Base-by-base conservation (phyloP, 2,888 invertebrate species). In the Polylopha cassiicola region DNA sequence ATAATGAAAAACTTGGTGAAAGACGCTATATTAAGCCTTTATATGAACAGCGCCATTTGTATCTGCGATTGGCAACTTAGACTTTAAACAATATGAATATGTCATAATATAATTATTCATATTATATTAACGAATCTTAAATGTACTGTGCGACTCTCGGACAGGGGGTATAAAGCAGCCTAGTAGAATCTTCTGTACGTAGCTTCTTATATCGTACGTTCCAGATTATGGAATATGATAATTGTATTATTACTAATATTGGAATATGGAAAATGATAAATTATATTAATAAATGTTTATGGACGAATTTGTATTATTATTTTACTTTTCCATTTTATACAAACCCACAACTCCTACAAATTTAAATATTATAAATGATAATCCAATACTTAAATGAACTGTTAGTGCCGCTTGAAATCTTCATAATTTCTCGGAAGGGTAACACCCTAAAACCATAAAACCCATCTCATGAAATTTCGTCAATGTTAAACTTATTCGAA, bases 231-330 rank as follows among this genome's bases (percentile, higher is more conserved):
- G 73, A 70, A 74, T 73, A 74, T 69, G 62, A 57, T 74, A 71
- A 70, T 67, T 73, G 66, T 78, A 78, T 55, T 73, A 70, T 64
- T 77, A 72, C 61, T 69, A 61, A 69, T 80, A 81, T 77, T 78
- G 77, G 67, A 77, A 78, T 80, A 82, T 80, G 73, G 64, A 77
- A 73, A 81, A 81, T 73, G 73, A 75, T 75, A 77, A 77, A 79
- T 73, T 78, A 77, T 82, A 81, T 77, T 78, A 85, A 80, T 85
- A 84, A 85, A 85, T 84, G 84, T 85, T 84, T 84, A 84, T 82
- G 76, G 69, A 84, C 66, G 65, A 73, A 45, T 48, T 42, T 16
- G 45, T 42, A 49, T 57, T 63, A 46, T 50, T 55, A 49, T 52
- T 55, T 57, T 49, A 47, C 42, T 27, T 34, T 13, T 5, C 14